Conservation (phyloP, 30 jellyfish, hydroid and myxozoan genomes). For the Aurelia sp. region DNA sequence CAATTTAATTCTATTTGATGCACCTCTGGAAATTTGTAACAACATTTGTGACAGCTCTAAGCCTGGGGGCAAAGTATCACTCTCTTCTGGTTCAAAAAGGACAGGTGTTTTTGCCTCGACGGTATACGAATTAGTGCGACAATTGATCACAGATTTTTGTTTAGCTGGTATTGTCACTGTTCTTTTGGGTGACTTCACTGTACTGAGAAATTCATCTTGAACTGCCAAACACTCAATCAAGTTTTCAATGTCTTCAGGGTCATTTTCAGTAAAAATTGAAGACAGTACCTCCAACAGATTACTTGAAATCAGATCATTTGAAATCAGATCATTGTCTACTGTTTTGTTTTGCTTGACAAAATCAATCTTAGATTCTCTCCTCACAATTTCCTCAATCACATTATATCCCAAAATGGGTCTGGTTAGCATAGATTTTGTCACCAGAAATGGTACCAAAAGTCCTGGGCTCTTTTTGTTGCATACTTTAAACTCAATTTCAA, state of each 20-base stretch:
- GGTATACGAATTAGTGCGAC: conserved; percentile 32
- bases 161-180: conserved; percentile 16
- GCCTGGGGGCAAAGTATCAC: conserved; percentile 58
- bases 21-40: conserved; percentile 47
- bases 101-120: conserved; percentile 46
- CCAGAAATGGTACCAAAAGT: conserved; percentile 35
- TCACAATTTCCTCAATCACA: conserved; percentile 31
- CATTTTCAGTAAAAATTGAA: conserved; percentile 13
- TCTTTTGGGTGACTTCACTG: conserved; percentile 28
- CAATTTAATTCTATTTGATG: conserved; percentile 38
- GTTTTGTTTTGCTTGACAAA: not conserved
- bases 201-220: conserved; percentile 29
- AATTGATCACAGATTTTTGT: conserved; percentile 4
- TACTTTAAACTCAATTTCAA: conserved; percentile 3
- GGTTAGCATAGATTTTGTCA: not conserved
- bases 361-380: no score
- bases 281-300: conserved; percentile 4
- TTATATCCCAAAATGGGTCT: conserved; percentile 23
- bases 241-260: conserved; percentile 1
- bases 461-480: not conserved
- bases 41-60: conserved; percentile 43
- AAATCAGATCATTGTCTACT: no score
- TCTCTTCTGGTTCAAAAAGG: conserved; percentile 53
- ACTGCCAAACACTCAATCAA: conserved; percentile 16
- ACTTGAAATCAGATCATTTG: not conserved